Conservation (phyloP, 2,113 vertebrate species). For the Xyrauchen texanus region DNA sequence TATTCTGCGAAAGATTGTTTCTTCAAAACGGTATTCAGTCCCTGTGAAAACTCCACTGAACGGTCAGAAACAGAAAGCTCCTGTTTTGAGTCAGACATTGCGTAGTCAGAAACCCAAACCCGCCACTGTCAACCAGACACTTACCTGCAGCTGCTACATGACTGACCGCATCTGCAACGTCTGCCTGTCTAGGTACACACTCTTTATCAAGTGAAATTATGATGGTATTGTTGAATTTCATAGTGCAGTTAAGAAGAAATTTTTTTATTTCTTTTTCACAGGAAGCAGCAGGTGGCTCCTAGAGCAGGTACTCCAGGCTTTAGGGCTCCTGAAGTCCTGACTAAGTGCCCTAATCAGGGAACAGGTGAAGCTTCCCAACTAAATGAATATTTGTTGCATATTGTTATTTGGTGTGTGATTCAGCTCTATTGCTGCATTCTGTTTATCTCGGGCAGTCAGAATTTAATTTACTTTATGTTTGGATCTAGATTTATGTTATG, state of each 20-base stretch:
- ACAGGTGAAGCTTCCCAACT: constrained; percentile 76
- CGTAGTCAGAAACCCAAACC: constrained; percentile 70
- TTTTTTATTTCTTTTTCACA: constrained; percentile 48
- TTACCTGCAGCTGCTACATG: constrained; percentile 86
- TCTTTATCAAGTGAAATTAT: background rate
- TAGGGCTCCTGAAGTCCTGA: constrained; percentile 94
- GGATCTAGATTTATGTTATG: too few relatives aligned
- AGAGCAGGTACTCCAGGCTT: constrained; percentile 96
- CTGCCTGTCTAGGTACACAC: constrained; percentile 88
- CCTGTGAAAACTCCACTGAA: constrained; percentile 68
- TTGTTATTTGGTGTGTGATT: too few relatives aligned
- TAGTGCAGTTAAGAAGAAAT: too few relatives aligned
- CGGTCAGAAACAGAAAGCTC: constrained; percentile 70
- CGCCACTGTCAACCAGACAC: constrained; percentile 63
- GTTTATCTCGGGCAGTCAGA: too few relatives aligned
- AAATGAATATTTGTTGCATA: too few relatives aligned
- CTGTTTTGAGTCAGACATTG: constrained; percentile 66
- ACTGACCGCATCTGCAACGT: constrained; percentile 90
- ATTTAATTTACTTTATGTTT: too few relatives aligned
- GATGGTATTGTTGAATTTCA: background rate
- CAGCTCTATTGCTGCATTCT: too few relatives aligned
- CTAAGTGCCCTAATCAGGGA: constrained; percentile 91
- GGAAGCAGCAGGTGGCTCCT: constrained; percentile 90
- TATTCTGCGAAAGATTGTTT: constrained; percentile 70
- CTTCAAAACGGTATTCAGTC: constrained; percentile 70